These are phyloP conservation scores for Seladonia tumulorum DNA, from an alignment of 2,888 invertebrate species.

Conservation along the genomic window DNA sequence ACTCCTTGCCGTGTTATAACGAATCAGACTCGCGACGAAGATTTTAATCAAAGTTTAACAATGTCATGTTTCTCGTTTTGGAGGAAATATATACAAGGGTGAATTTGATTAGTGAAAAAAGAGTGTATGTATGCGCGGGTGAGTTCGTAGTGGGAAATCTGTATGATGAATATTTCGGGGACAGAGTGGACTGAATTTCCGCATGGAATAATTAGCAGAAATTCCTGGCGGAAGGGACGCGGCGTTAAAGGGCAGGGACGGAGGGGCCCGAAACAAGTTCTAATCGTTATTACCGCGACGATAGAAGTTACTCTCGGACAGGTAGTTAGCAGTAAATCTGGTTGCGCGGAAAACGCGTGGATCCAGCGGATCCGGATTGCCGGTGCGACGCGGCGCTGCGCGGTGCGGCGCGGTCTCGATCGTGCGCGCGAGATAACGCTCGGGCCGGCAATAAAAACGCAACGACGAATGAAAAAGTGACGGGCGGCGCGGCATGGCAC, in stretches of 20 bases:
- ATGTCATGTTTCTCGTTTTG: too few species aligned
- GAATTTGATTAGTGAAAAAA: too few species aligned
- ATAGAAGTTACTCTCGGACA: conserved; percentile 9
- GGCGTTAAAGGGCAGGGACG: neutral
- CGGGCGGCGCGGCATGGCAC: conserved; percentile 52
- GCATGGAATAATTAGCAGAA: neutral
- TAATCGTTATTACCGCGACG: conserved; percentile 18
- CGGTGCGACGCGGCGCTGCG: conserved; percentile 13
- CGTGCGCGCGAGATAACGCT: conserved; percentile 49
- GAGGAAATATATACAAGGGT: too few species aligned
- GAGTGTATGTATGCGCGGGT: neutral
- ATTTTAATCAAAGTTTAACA: too few species aligned
- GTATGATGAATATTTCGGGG: neutral
- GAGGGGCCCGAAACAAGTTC: neutral
- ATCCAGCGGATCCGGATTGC: conserved; percentile 55
- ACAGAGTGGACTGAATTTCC: neutral
- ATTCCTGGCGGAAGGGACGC: neutral
- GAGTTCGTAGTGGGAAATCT: neutral
- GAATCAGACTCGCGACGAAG: too few species aligned
- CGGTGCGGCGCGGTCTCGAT: conserved; percentile 28
- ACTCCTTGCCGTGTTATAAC: too few species aligned
- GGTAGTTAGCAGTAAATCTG: conserved; percentile 42
- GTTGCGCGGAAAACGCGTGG: conserved; percentile 25
- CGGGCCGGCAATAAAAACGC: conserved; percentile 49
- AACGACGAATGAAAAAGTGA: conserved; percentile 59